Evolutionary conservation across 2,113 vertebrate genomes (phyloP), one percentile per base, ranked within the genome.

Genomic region (Tetraodon nigroviridis): DNA sequence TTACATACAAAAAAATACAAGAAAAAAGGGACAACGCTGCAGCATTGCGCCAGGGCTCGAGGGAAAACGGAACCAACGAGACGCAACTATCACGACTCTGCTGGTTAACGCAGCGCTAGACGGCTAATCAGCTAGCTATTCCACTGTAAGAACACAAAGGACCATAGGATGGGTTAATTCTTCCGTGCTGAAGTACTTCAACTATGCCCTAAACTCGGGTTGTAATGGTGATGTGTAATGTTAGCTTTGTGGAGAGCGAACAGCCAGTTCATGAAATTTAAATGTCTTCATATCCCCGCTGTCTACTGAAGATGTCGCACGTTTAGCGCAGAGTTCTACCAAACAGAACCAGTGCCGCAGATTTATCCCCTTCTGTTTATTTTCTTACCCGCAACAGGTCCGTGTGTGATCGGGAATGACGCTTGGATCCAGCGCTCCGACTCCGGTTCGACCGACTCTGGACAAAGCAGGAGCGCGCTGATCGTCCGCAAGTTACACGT

Each of bases 351-450:
- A 27, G 24, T 27, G 24, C 24, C 15, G 21, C 14, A 5, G 6
- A 27, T 1, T 1, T 17, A 6, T 2, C 13, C 7, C 6, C 0
- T 0, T n/a, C 5, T 51, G 12, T 14, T 2, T 18, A 3, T 2
- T 20, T 3, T 27, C 62, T 58, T 68, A 82, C 84, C 84, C 60
- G 58, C 40, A 42, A 53, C 54, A 66, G 2, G 16, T 18, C 61
- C 40, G 24, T 2, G 27, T 19, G 17, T 60, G 67, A 6, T 40
- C 50, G 24, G 4, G 42, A 29, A 37, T n/a, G 51, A 21, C 64
- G 53, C 66, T 76, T 79, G 55, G 76, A 81, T 74, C 73, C 71
- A 69, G 58, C 81, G 78, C 79, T 73, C 47, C 46, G 42, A 64
- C 21, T 54, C 21, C 20, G 5, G 13, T 22, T n/a, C 13, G 4